Conservation (phyloP, 2,113 vertebrate species). For the Cheilinus undulatus region DNA sequence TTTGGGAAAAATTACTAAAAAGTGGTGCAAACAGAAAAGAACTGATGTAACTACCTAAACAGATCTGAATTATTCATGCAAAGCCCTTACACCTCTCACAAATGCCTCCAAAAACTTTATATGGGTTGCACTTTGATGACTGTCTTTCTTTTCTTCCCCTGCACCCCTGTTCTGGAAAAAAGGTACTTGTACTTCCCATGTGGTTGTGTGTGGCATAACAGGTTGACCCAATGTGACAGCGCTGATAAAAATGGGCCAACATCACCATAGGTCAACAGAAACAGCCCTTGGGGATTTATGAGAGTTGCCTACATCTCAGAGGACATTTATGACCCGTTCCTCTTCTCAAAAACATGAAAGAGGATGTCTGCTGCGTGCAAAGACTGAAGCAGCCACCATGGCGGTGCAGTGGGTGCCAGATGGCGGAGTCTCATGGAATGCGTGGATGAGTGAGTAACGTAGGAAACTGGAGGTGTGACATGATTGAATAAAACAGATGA, state of each 20-base stretch:
- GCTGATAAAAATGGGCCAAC: conserved; percentile 53
- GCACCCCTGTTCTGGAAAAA: conserved; percentile 34
- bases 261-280: conserved; percentile 36
- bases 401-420: conserved; percentile 61
- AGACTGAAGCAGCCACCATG: conserved; percentile 29
- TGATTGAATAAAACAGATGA: conserved; percentile 57
- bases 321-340: conserved; percentile 35
- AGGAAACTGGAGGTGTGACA: conserved; percentile 67
- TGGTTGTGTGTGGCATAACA: conserved; percentile 27
- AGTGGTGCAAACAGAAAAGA: background rate
- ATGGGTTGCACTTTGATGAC: conserved; percentile 18
- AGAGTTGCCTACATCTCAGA: conserved; percentile 23
- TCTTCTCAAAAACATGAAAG: conserved; percentile 11
- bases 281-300: conserved; percentile 18
- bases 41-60: background rate
- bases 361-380: conserved; percentile 27
- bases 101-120: conserved; percentile 31
- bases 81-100: conserved; percentile 11
- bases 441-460: conserved; percentile 64
- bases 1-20: background rate
- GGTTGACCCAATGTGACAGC: conserved; percentile 37
- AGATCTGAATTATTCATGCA: background rate
- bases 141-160: conserved; percentile 29
- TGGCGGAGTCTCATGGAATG: conserved; percentile 54
- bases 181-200: conserved; percentile 21